phyloP scores from a whole-genome alignment of 1,140 invertebrate species.

The Aphidius ervi region DNA sequence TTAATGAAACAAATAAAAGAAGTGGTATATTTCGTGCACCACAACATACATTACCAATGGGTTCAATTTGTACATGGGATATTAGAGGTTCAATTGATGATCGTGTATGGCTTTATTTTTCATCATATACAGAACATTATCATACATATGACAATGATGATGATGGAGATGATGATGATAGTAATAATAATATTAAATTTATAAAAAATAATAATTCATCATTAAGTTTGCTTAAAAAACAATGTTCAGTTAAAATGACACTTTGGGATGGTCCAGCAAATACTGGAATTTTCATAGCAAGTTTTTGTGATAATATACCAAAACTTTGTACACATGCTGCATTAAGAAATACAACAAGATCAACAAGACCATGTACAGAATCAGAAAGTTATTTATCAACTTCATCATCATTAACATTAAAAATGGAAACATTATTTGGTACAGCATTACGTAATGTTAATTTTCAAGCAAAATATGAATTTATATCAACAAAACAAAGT shows the following conservation, averaged over 20 bases:
- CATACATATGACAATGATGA: conserved; percentile 50
- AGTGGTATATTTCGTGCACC: conserved; percentile 69
- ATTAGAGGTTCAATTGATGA: conserved; percentile 74
- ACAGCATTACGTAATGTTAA: conserved; percentile 56
- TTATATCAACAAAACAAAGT: conserved; percentile 74
- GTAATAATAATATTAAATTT: no score
- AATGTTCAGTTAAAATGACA: conserved; percentile 40
- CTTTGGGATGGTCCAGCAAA: conserved; percentile 46
- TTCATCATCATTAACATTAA: conserved; percentile 53
- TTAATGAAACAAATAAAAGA: conserved; percentile 51
- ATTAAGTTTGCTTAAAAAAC: conserved; percentile 32
- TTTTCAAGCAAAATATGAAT: conserved; percentile 68
- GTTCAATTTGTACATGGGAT: conserved; percentile 81
- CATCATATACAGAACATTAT: conserved; percentile 74
- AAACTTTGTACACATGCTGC: conserved; percentile 77
- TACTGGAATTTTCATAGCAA: conserved; percentile 52
- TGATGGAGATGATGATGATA: no score
- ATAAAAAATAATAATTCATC: conserved; percentile 26
- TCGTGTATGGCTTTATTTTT: conserved; percentile 82
- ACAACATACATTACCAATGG: conserved; percentile 76
- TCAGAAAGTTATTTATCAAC: conserved; percentile 77
- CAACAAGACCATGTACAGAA: conserved; percentile 68
- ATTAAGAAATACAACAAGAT: conserved; percentile 67
- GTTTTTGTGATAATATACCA: conserved; percentile 73
- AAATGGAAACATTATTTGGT: conserved; percentile 48